These are phyloP conservation scores for Calvadosia cruxmelitensis DNA, from an alignment of 30 jellyfish, hydroid and myxozoan genomes.

Conservation along the genomic window DNA sequence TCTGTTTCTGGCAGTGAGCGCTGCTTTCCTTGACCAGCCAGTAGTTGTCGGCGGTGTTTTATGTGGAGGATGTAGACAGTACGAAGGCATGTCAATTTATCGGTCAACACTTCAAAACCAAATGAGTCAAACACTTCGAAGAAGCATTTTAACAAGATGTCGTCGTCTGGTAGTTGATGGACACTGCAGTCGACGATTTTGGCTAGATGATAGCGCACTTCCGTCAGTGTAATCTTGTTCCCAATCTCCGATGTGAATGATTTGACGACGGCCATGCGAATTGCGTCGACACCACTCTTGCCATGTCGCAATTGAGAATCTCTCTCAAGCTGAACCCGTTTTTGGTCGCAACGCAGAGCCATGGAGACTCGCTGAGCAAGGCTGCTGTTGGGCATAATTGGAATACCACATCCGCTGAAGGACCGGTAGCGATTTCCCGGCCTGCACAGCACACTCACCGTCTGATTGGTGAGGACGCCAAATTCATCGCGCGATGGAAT, in stretches of 20 bases:
- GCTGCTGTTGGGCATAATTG: not conserved
- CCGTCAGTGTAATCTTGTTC: not conserved
- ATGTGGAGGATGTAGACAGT: not conserved
- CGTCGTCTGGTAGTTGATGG: not conserved
- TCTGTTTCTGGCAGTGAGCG: constrained; percentile 1
- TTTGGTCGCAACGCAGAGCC: not conserved
- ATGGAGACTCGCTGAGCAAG: not conserved
- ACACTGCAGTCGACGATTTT: not conserved
- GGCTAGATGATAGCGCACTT: not conserved
- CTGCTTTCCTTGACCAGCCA: not conserved
- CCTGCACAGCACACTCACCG: not conserved
- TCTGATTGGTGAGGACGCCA: not conserved
- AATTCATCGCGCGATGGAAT: not conserved
- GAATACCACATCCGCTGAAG: not conserved
- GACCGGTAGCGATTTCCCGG: not conserved
- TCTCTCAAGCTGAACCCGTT: not conserved
- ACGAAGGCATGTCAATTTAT: not conserved
- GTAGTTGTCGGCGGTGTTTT: not conserved
- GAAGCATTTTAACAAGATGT: not conserved
- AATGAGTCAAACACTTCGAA: not conserved
- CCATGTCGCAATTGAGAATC: not conserved
- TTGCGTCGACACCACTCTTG: not conserved
- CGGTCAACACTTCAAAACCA: not conserved
- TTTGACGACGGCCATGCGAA: not conserved
- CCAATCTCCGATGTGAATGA: not conserved